Evolutionary conservation across 1,140 invertebrate genomes (phyloP).

Genomic region (Mesaphorura yosii): DNA sequence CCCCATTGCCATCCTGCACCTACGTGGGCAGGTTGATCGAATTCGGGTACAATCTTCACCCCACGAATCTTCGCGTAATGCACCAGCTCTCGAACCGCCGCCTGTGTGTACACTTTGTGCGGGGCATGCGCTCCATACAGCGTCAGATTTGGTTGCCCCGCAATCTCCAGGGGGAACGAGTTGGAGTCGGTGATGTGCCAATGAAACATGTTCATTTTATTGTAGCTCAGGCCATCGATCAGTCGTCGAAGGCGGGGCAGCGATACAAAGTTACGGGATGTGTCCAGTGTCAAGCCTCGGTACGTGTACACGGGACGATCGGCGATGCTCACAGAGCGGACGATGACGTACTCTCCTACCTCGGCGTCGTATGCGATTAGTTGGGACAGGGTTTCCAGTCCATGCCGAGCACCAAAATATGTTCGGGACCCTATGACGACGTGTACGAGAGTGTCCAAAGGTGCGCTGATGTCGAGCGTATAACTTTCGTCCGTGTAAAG

Average conservation of each 20-base stretch:
- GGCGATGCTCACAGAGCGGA: conserved; percentile 45
- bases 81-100: conserved; percentile 3
- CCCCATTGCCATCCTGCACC: conserved; percentile 67
- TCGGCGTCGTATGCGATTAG: conserved; percentile 42
- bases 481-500: background rate
- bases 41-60: conserved; percentile 25
- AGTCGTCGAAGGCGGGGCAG: conserved; percentile 26
- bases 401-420: conserved; percentile 63
- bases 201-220: conserved; percentile 34
- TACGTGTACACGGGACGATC: conserved; percentile 61
- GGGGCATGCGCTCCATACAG: conserved; percentile 4
- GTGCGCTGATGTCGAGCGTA: background rate
- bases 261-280: conserved; percentile 30
- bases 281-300: conserved; percentile 53
- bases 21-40: conserved; percentile 25
- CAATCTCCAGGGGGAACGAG: conserved; percentile 32
- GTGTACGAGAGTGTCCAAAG: background rate
- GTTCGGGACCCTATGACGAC: conserved; percentile 36
- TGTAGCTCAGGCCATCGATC: conserved; percentile 33
- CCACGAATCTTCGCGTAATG: conserved; percentile 14
- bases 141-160: conserved; percentile 3
- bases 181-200: conserved; percentile 34
- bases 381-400: conserved; percentile 61
- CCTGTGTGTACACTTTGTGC: background rate
- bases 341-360: conserved; percentile 36